These are phyloP conservation scores for Gadopsis marmoratus DNA, from an alignment of 2,797 vertebrate genomes.

Conservation along the genomic window DNA sequence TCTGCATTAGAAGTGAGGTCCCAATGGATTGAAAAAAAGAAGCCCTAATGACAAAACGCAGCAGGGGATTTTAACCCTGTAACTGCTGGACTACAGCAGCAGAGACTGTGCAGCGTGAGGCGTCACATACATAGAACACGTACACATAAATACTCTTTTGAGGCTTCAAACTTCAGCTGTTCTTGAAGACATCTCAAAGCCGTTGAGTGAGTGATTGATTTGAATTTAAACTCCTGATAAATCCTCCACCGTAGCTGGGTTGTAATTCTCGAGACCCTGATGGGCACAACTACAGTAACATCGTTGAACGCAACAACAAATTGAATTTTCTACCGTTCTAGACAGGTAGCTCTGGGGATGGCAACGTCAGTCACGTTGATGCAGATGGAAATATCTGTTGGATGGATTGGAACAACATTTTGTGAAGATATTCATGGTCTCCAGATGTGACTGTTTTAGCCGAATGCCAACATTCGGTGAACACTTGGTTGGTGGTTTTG, in stretches of 20 bases:
- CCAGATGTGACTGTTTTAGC: neutral
- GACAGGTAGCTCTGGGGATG: neutral
- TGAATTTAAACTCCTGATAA: neutral
- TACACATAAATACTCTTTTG: neutral
- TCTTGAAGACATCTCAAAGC: slow-evolving; percentile 24
- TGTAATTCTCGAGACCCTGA: neutral
- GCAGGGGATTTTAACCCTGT: slow-evolving; percentile 44
- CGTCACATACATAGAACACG: slow-evolving; percentile 12
- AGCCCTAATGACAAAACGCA: slow-evolving; percentile 59
- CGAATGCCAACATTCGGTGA: too few relatives aligned
- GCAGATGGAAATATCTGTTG: neutral
- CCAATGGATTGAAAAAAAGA: slow-evolving; percentile 42
- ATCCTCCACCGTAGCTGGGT: neutral
- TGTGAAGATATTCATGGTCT: neutral
- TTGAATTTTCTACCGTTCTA: neutral
- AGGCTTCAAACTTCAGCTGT: neutral
- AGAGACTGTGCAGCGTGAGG: neutral
- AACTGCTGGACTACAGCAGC: neutral
- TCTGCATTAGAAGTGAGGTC: slow-evolving; percentile 72
- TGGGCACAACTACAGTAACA: neutral
- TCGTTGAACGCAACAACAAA: neutral
- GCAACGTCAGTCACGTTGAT: neutral
- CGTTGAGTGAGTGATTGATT: slow-evolving; percentile 11
- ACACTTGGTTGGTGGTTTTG: too few relatives aligned
- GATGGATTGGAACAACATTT: neutral